These are phyloP conservation scores for Odontamblyopus lacepedii DNA, from an alignment of 2,797 vertebrate genomes.

Conservation along the genomic window DNA sequence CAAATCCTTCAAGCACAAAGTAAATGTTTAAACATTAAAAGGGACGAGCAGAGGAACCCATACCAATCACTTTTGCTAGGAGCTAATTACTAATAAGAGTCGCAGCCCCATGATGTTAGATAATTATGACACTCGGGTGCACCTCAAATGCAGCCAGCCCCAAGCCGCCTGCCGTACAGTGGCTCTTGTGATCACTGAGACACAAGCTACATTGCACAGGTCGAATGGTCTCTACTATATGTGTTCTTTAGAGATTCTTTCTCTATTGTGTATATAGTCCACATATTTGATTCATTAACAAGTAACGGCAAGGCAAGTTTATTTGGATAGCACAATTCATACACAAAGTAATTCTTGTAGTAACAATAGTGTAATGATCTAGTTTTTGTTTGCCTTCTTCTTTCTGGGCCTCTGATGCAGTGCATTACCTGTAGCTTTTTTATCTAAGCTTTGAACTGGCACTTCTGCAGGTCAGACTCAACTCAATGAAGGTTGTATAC, in stretches of 20 bases:
- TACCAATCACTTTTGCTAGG: slow-evolving; percentile 90
- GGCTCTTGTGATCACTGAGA: slow-evolving; percentile 74
- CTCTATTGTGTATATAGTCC: too few species aligned
- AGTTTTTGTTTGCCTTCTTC: too few species aligned
- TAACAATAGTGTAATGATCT: too few species aligned
- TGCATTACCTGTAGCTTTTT: too few species aligned
- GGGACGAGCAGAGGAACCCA: slow-evolving; percentile 89
- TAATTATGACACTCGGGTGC: slow-evolving; percentile 90
- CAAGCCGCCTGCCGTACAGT: slow-evolving; percentile 80
- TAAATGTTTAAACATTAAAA: slow-evolving; percentile 98
- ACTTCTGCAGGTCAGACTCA: too few species aligned
- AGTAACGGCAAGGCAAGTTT: too few species aligned
- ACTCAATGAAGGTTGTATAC: too few species aligned
- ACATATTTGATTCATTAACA: neutral
- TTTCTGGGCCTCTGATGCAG: too few species aligned
- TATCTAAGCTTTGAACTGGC: too few species aligned
- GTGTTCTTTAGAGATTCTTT: neutral
- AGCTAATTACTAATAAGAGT: slow-evolving; percentile 98
- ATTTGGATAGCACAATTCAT: too few species aligned
- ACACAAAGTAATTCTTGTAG: too few species aligned
- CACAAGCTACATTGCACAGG: slow-evolving; percentile 49
- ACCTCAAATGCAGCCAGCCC: slow-evolving; percentile 73
- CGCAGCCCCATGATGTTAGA: slow-evolving; percentile 88
- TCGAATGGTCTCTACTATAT: slow-evolving; percentile 18
- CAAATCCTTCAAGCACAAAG: slow-evolving; percentile 99